A percentile compares a stretch with the other conserved stretches of the same genome.
Evolutionary conservation across 2,888 invertebrate genomes (phyloP).

Genomic region (Oasisia sp.): DNA sequence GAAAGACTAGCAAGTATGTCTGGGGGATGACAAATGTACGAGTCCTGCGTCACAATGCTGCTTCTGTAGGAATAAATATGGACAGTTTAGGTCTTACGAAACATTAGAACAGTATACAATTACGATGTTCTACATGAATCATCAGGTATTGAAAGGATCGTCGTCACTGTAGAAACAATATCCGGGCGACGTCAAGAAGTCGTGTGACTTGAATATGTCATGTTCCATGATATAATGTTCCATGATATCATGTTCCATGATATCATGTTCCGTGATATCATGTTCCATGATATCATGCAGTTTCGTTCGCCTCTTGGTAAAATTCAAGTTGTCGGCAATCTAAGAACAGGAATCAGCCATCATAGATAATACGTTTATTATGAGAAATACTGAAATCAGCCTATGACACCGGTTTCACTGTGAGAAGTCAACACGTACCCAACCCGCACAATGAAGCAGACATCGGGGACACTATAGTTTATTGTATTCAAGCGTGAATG

Average conservation of each 20-base stretch:
- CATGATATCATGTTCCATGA: too few species aligned
- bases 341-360: background rate
- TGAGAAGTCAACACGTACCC: too few species aligned
- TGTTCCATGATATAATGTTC: background rate
- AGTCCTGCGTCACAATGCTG: background rate
- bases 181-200: background rate
- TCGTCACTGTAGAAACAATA: too few species aligned
- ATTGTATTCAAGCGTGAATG: background rate
- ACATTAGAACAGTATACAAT: background rate
- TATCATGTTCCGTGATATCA: too few species aligned
- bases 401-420: too few species aligned
- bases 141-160: too few species aligned
- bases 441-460: background rate
- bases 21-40: background rate
- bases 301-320: background rate
- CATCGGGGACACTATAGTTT: background rate
- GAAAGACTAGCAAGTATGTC: background rate
- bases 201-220: background rate
- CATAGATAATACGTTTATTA: background rate
- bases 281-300: background rate
- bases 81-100: background rate
- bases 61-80: background rate
- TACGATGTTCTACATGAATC: too few species aligned
- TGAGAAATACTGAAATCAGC: too few species aligned
- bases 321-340: background rate